These are phyloP conservation scores for Potamarius usumacintae DNA, from an alignment of 2,113 vertebrate genomes.

Conservation along the genomic window DNA sequence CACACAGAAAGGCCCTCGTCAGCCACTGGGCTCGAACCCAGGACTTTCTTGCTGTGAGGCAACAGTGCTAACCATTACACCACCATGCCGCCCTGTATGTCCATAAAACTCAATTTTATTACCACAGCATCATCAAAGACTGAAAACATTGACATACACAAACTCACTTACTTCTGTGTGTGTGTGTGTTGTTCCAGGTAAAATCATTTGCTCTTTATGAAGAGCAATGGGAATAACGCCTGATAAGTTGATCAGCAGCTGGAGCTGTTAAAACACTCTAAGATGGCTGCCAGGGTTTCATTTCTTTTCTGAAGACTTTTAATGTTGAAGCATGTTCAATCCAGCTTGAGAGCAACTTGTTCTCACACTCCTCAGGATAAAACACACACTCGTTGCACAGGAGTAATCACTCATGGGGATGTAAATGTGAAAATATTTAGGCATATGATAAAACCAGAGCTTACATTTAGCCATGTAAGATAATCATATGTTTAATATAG, in stretches of 20 bases:
- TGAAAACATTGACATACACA: not conserved
- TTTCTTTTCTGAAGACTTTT: not conserved
- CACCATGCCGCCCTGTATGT: too few species aligned
- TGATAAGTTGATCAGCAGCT: constrained; percentile 31
- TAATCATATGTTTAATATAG: not conserved
- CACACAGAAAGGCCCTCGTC: too few species aligned
- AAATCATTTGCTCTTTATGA: constrained; percentile 39
- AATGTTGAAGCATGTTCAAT: not conserved
- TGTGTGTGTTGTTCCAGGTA: not conserved
- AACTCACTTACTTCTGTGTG: not conserved
- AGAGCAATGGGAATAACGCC: not conserved
- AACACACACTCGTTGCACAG: not conserved
- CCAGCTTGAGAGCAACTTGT: not conserved
- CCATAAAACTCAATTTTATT: too few species aligned
- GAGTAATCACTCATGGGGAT: too few species aligned
- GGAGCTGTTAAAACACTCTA: constrained; percentile 21
- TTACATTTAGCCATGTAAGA: not conserved
- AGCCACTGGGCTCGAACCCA: too few species aligned
- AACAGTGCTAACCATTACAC: too few species aligned
- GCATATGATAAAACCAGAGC: too few species aligned
- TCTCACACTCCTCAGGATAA: not conserved
- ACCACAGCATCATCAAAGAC: too few species aligned
- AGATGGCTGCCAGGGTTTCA: not conserved
- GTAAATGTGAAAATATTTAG: not conserved
- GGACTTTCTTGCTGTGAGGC: too few species aligned